Evolutionary conservation across 1,140 invertebrate species (phyloP), one percentile per base, ranked within the genome.

Genomic region (Stenopsyche tienmushanensis): DNA sequence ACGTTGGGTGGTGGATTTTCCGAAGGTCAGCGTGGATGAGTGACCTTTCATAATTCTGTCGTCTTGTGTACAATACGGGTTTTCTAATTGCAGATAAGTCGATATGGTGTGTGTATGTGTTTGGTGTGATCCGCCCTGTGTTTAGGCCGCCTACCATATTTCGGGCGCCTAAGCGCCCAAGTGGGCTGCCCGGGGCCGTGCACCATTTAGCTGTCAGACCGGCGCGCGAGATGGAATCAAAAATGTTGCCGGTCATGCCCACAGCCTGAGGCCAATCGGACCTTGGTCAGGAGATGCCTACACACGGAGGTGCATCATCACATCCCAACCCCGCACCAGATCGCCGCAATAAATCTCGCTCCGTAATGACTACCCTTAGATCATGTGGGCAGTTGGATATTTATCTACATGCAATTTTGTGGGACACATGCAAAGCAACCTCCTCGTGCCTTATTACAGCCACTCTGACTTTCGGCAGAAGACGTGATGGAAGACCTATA

Each of bases 171-270:
- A 60, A 60, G 57, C 57, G 21, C 29, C 23, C 13, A 18, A 5
- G 10, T 21, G 7, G 29, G 3, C 24, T 3, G 57, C 49, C 50
- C 10, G 9, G 18, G 42, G 64, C 42, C n/a, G n/a, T 59, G 64
- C 47, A 60, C 44, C 62, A 64, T 68, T 64, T 64, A 68, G 62
- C 62, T 68, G 66, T 64, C 66, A 63, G 54, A 54, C 23, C 62
- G 39, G 55, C 54, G 62, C 47, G 62, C 66, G 62, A 68, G 54
- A 68, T 68, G 62, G 62, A 50, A 68, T 68, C 62, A 60, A 55
- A 64, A 68, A 68, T 59, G 50, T 68, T 50, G 62, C 52, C 54
- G 59, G 59, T 67, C 65, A 67, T 67, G 65, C 65, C 65, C 53
- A 60, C 65, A 17, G 24, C 55, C 57, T 26, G 29, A 42, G 64